phyloP scores from a whole-genome alignment of 2,888 invertebrate genomes.

The Lottia gigantea region DNA sequence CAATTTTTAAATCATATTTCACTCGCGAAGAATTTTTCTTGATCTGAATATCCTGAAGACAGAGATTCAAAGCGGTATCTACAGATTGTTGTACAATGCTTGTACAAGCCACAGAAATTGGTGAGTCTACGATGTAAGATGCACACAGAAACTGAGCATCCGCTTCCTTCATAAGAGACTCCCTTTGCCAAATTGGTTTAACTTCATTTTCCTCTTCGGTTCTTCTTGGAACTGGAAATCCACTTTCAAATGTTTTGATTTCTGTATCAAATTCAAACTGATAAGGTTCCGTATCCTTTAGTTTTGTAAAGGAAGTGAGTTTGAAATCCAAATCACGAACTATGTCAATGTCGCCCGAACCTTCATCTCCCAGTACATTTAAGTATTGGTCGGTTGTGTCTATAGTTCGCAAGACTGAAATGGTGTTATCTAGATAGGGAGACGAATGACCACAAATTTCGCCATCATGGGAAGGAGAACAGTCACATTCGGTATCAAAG shows the following conservation, averaged over 20 bases:
- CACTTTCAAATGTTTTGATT: background rate
- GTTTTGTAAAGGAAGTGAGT: background rate
- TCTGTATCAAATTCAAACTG: background rate
- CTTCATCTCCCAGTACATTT: background rate
- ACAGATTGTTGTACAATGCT: background rate
- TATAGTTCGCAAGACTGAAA: background rate
- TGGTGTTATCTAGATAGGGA: background rate
- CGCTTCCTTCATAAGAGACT: background rate
- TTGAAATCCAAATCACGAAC: background rate
- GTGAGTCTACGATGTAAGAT: background rate
- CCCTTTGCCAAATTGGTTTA: background rate
- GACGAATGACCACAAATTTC: background rate
- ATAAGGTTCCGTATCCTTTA: too few species aligned
- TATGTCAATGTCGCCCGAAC: background rate
- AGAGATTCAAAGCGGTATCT: background rate
- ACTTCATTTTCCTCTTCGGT: background rate
- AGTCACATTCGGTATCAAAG: background rate
- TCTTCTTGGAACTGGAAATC: too few species aligned
- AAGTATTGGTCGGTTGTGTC: background rate
- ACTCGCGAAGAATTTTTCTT: background rate
- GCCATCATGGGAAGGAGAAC: background rate
- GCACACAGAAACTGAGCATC: background rate
- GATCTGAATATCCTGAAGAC: background rate
- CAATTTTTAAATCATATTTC: constrained; percentile 1
- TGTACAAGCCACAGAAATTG: background rate